Evolutionary conservation across 1,140 invertebrate genomes (phyloP).

Genomic region (Sycophila sp.): DNA sequence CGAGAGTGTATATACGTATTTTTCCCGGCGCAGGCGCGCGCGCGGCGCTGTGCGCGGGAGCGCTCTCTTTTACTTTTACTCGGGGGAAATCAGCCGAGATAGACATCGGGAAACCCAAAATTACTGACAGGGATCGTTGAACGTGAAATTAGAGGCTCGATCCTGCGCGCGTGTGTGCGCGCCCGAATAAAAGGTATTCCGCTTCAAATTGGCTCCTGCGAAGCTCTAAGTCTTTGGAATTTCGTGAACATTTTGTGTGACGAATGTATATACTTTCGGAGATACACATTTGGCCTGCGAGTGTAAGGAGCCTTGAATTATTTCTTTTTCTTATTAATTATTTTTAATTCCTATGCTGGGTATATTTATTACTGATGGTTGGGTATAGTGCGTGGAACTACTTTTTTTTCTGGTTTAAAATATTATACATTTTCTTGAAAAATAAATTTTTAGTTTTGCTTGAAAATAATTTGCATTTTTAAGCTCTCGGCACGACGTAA

Average conservation of each 20-base stretch:
- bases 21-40: not conserved
- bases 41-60: not conserved
- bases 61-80: conserved; percentile 35
- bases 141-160: conserved; percentile 24
- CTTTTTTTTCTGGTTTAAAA: not conserved
- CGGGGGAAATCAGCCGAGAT: conserved; percentile 21
- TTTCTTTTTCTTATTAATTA: too few relatives aligned
- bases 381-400: too few relatives aligned
- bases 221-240: not conserved
- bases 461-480: too few relatives aligned
- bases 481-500: too few relatives aligned
- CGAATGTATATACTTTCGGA: not conserved
- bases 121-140: conserved; percentile 24
- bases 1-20: not conserved
- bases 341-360: too few relatives aligned
- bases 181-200: not conserved
- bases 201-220: not conserved
- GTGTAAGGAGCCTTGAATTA: too few relatives aligned
- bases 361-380: too few relatives aligned
- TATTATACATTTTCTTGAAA: too few relatives aligned
- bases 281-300: not conserved
- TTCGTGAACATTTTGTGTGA: not conserved
- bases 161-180: not conserved
- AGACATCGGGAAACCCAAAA: conserved; percentile 22
- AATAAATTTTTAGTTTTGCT: too few relatives aligned